These are phyloP conservation scores for Drosophila lacertosa DNA, from an alignment of 1,140 invertebrate genomes.

Conservation along the genomic window DNA sequence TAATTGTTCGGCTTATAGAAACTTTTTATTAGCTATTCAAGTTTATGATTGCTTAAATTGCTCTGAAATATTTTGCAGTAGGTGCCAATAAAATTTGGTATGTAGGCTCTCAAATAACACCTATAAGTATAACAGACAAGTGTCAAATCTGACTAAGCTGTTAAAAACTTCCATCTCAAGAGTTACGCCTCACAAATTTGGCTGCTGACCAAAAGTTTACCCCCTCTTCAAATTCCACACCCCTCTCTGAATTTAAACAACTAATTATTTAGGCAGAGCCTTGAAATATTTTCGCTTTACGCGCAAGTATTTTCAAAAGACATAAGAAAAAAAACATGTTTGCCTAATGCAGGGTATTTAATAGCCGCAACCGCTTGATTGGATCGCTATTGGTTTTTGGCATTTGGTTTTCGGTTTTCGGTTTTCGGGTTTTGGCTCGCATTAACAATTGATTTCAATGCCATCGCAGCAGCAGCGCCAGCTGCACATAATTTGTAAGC, in stretches of 20 bases:
- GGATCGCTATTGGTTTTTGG: conserved; percentile 3
- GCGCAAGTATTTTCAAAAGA: not conserved
- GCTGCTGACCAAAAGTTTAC: no score
- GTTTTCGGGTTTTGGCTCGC: conserved; percentile 13
- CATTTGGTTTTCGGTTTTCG: conserved; percentile 8
- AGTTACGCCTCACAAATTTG: no score
- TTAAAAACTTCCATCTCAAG: no score
- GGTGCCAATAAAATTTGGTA: no score
- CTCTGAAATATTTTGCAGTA: no score
- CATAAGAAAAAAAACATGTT: not conserved
- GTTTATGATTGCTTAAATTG: no score
- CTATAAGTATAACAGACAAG: no score
- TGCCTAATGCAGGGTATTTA: conserved; percentile 11
- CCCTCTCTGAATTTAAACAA: not conserved
- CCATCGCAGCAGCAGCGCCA: conserved; percentile 26
- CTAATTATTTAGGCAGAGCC: not conserved
- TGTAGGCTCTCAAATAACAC: no score
- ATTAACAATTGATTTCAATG: conserved; percentile 43
- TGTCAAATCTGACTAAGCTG: no score
- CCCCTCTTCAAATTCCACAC: not conserved
- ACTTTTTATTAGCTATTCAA: no score
- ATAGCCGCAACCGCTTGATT: conserved; percentile 6
- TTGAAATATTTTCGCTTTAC: conserved; percentile 1
- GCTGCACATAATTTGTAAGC: conserved; percentile 36
- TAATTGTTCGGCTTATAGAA: no score